These are phyloP conservation scores for Candidula unifasciata DNA, from an alignment of 2,888 invertebrate species.

Conservation along the genomic window DNA sequence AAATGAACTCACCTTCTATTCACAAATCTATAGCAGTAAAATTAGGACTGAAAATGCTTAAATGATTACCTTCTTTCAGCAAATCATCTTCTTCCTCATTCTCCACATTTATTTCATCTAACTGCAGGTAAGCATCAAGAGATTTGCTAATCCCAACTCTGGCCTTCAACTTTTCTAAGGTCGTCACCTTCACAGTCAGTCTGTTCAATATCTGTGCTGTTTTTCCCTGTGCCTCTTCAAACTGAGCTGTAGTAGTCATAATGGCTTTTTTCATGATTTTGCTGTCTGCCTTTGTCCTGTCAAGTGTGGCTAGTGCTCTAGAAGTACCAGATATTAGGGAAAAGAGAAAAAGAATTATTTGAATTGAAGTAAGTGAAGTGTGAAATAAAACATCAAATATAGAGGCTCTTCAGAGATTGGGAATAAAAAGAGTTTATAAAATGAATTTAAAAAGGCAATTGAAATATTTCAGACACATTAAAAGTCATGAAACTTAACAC, in stretches of 20 bases:
- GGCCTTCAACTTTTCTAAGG: slow-evolving; percentile 73
- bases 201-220: slow-evolving; percentile 71
- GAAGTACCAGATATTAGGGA: no score
- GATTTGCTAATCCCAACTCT: slow-evolving; percentile 73
- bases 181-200: slow-evolving; percentile 74
- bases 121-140: slow-evolving; percentile 76
- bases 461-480: no score
- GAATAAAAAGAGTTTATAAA: no score
- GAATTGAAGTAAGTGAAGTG: no score
- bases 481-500: no score
- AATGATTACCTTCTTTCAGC: slow-evolving; percentile 69
- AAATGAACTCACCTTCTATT: neutral
- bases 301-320: slow-evolving; percentile 76
- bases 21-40: neutral
- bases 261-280: slow-evolving; percentile 76
- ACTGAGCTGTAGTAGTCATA: slow-evolving; percentile 71
- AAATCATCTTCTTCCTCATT: slow-evolving; percentile 75
- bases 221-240: slow-evolving; percentile 71
- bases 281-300: slow-evolving; percentile 75
- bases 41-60: neutral
- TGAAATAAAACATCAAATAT: no score
- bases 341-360: no score
- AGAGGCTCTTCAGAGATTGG: no score
- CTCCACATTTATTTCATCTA: slow-evolving; percentile 74
- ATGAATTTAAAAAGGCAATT: no score